These are phyloP conservation scores for Luperina nickerlii DNA, from an alignment of 2,888 invertebrate species.

Conservation along the genomic window DNA sequence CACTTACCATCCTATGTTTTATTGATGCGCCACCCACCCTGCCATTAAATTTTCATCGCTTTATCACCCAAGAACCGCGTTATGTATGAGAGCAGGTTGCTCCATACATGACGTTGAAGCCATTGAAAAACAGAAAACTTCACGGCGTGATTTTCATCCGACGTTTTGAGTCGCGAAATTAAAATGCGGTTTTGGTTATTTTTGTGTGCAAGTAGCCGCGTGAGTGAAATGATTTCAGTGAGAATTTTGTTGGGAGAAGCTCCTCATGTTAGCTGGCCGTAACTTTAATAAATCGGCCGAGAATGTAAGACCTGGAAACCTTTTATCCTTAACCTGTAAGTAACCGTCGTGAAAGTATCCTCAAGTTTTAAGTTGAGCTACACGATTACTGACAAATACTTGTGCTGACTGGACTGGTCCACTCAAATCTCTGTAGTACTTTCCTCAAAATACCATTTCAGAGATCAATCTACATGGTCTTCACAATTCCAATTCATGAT, in stretches of 20 bases:
- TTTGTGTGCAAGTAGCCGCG: constrained; percentile 12
- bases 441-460: background rate
- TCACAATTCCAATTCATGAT: no score
- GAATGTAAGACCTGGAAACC: background rate
- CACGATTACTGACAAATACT: background rate
- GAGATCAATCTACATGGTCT: background rate
- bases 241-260: constrained; percentile 7
- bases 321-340: background rate
- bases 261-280: background rate
- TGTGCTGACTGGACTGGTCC: background rate
- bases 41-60: constrained; percentile 84
- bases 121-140: constrained; percentile 35
- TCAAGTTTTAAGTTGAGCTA: background rate
- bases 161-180: constrained; percentile 37
- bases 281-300: background rate
- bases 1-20: constrained; percentile 85
- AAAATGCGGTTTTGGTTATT: constrained; percentile 44
- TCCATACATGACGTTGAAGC: constrained; percentile 43
- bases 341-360: background rate
- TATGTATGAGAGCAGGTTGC: constrained; percentile 66
- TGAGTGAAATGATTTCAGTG: constrained; percentile 18
- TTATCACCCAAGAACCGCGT: constrained; percentile 70
- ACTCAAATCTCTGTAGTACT: background rate
- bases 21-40: constrained; percentile 78
- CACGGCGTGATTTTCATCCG: constrained; percentile 11